Evolutionary conservation across 2,113 vertebrate species (phyloP).

Genomic region (Accipiter cooperii): DNA sequence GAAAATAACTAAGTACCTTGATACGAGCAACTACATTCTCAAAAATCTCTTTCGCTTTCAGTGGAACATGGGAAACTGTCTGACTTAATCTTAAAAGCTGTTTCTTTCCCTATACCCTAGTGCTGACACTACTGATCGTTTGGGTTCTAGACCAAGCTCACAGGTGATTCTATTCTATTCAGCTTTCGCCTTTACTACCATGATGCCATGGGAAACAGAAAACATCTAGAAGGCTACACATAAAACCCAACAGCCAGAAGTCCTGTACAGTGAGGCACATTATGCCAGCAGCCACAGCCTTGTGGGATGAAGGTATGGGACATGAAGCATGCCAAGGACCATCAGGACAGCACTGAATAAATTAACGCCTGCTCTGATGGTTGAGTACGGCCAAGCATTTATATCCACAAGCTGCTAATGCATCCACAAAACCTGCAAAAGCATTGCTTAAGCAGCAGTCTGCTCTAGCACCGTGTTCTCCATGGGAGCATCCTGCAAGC

Average conservation of each 20-base stretch:
- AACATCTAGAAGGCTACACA: neutral
- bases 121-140: neutral
- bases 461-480: neutral
- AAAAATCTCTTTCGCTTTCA: conserved; percentile 1
- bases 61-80: neutral
- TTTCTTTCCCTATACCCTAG: neutral
- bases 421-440: neutral
- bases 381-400: neutral
- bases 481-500: neutral
- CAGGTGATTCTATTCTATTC: neutral
- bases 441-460: neutral
- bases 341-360: neutral
- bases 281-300: neutral
- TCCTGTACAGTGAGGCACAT: neutral
- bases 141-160: neutral
- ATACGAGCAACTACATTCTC: neutral
- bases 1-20: neutral
- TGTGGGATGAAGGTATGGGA: neutral
- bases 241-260: neutral
- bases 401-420: neutral
- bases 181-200: neutral
- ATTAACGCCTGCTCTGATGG: neutral
- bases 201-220: neutral
- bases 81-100: neutral
- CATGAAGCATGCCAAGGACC: neutral